Conservation (phyloP, 2,797 vertebrate species). For the Sebastiscus albofasciatus region DNA sequence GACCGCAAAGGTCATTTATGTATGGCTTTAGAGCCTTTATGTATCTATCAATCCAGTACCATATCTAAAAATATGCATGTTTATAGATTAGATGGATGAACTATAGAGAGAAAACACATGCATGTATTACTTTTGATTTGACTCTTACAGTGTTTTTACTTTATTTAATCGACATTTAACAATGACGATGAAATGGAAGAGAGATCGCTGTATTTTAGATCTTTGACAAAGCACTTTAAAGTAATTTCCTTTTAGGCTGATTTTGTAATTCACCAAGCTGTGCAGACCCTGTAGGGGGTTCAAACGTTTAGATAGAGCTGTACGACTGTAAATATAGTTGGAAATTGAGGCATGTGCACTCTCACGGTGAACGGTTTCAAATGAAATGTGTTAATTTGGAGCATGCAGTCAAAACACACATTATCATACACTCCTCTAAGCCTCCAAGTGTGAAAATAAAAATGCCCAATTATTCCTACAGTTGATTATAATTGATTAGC, state of each 20-base stretch:
- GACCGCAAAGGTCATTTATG: neutral
- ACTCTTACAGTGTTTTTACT: neutral
- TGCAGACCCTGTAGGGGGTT: conserved; percentile 2
- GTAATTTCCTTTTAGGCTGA: neutral
- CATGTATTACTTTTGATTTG: neutral
- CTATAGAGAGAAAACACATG: neutral
- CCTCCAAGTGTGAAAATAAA: conserved; percentile 25
- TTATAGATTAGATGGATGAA: neutral
- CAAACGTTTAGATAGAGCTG: neutral
- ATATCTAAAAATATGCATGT: neutral
- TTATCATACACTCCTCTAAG: conserved; percentile 30
- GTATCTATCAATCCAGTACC: neutral
- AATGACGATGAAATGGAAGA: neutral
- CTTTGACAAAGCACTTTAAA: neutral
- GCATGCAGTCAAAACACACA: conserved; percentile 43
- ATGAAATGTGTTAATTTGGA: conserved; percentile 41
- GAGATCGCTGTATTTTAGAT: neutral
- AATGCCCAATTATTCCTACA: conserved; percentile 38
- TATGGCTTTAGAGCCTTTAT: neutral
- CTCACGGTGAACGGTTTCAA: conserved; percentile 23
- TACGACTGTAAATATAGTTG: conserved; percentile 9
- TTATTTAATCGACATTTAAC: neutral
- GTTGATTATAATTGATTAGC: conserved; percentile 55
- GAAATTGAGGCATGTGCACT: conserved; percentile 24
- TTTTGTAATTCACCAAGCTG: neutral